These are phyloP conservation scores for Agriopis leucophaearia DNA, from an alignment of 2,888 invertebrate genomes.

Conservation along the genomic window DNA sequence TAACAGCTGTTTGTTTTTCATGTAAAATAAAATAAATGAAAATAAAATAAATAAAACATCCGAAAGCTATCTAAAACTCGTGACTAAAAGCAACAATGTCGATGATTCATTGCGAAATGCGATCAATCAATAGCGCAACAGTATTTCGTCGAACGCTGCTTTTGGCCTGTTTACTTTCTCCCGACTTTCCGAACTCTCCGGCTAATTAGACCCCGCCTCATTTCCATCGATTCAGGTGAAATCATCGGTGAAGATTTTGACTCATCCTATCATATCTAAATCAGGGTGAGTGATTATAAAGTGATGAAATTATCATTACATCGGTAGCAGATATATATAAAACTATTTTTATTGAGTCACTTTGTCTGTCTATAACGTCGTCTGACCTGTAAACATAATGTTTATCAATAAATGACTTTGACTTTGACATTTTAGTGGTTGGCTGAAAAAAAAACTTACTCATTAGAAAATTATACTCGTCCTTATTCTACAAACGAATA, in stretches of 20 bases:
- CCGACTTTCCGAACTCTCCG: slow-evolving; percentile 37
- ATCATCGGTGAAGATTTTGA: slow-evolving; percentile 30
- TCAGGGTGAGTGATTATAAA: not conserved
- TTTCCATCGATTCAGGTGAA: slow-evolving; percentile 30
- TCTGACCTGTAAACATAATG: too few species aligned
- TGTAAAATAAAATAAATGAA: too few species aligned
- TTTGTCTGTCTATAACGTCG: not conserved
- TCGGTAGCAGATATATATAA: too few species aligned
- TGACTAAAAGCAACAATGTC: not conserved
- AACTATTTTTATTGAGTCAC: too few species aligned
- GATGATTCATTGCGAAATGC: slow-evolving; percentile 25
- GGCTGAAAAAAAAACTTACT: too few species aligned
- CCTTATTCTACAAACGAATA: too few species aligned
- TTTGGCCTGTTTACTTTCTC: slow-evolving; percentile 41
- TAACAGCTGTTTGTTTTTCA: too few species aligned
- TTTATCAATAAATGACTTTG: too few species aligned
- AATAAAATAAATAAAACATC: too few species aligned
- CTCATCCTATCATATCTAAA: slow-evolving; percentile 13
- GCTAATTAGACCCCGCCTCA: slow-evolving; percentile 41
- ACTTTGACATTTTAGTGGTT: too few species aligned
- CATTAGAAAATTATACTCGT: too few species aligned
- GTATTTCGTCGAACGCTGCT: slow-evolving; percentile 13
- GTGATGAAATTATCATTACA: not conserved
- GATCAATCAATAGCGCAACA: slow-evolving; percentile 13
- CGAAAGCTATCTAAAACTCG: too few species aligned